Percentiles rank a stretch among this genome's conserved stretches.
Evolutionary conservation across 23 tunicate genomes (phyloP).

Genomic region (Ascidia mentula): DNA sequence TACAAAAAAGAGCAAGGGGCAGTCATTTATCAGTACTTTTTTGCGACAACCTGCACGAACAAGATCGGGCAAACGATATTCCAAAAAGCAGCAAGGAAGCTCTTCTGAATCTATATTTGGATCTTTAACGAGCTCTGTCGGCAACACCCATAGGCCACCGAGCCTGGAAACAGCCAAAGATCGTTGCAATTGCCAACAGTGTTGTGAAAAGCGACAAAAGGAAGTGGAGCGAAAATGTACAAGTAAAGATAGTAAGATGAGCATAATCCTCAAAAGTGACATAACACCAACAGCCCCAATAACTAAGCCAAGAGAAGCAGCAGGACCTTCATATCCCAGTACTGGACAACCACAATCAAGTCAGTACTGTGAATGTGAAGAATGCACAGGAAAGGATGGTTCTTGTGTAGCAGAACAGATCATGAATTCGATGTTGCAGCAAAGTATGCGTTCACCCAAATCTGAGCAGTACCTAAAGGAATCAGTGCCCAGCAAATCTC

Average conservation of each 20-base stretch:
- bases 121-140: constrained; percentile 13
- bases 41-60: constrained; percentile 48
- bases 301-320: background rate
- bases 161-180: constrained; percentile 23
- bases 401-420: background rate
- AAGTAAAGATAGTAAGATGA: constrained; percentile 22
- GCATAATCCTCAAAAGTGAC: constrained; percentile 14
- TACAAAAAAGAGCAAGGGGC: constrained; percentile 5
- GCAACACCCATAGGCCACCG: background rate
- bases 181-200: constrained; percentile 35
- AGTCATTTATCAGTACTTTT: constrained; percentile 28
- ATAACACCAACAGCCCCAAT: background rate
- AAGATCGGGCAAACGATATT: constrained; percentile 35
- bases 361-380: background rate
- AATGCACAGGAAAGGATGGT: background rate
- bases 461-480: background rate
- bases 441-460: background rate
- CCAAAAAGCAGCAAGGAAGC: background rate
- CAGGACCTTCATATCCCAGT: background rate
- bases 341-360: background rate
- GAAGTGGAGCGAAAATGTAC: constrained; percentile 9
- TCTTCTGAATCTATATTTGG: constrained; percentile 40
- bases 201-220: constrained; percentile 16
- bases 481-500: background rate
- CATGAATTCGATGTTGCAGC: background rate